phyloP scores from a whole-genome alignment of 2,797 vertebrate species.

The Sebastes vulpes region DNA sequence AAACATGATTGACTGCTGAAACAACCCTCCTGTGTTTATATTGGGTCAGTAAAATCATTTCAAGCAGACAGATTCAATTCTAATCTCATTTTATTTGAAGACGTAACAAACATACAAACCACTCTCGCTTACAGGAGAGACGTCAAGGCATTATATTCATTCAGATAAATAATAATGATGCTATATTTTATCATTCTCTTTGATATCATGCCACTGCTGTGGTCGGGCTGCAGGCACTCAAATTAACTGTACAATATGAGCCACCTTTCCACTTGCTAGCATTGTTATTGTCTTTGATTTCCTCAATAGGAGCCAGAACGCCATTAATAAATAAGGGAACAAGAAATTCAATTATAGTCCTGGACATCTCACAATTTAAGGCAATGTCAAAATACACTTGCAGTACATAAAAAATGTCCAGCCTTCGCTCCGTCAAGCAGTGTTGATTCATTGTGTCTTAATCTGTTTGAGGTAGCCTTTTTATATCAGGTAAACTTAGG shows the following conservation, averaged over 20 bases:
- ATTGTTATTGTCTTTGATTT: background rate
- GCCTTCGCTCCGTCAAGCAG: background rate
- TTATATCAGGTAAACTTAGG: background rate
- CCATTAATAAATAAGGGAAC: background rate
- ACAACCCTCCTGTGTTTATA: background rate
- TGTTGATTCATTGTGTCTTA: constrained; percentile 14
- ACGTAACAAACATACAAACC: constrained; percentile 79
- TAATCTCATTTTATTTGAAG: constrained; percentile 70
- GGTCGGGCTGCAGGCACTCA: constrained; percentile 62
- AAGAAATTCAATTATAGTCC: background rate
- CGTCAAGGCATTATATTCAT: constrained; percentile 53
- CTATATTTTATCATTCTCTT: constrained; percentile 48
- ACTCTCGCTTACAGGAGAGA: constrained; percentile 50
- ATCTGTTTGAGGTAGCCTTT: constrained; percentile 24
- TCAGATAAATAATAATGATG: constrained; percentile 37
- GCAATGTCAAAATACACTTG: constrained; percentile 24
- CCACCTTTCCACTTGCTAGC: constrained; percentile 1
- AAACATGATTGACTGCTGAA: constrained; percentile 49
- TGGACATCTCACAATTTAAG: constrained; percentile 13
- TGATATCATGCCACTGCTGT: constrained; percentile 65
- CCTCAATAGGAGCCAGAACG: background rate
- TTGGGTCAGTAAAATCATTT: background rate
- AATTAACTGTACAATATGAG: constrained; percentile 6
- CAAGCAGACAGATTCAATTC: background rate
- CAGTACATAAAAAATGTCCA: background rate